phyloP scores from a whole-genome alignment of 2,113 vertebrate species.

The Brevimyrus niger region DNA sequence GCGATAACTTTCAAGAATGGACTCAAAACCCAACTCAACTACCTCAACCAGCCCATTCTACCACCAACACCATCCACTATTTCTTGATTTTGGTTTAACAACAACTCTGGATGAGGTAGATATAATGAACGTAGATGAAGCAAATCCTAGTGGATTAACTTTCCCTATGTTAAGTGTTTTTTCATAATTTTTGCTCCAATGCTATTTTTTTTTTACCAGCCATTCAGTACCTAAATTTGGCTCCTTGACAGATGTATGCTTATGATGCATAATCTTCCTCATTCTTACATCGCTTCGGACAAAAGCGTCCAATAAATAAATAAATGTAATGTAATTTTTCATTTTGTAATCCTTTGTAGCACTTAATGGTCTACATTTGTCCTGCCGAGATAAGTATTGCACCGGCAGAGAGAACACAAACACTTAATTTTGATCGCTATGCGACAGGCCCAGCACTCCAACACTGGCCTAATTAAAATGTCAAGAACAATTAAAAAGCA shows the following conservation, averaged over 20 bases:
- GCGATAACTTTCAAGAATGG: not conserved
- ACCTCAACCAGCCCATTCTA: not conserved
- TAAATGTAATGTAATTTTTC: not conserved
- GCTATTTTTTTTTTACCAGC: not conserved
- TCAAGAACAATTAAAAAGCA: not conserved
- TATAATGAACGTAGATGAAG: no score
- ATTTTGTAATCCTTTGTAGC: not conserved
- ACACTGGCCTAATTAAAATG: conserved; percentile 10
- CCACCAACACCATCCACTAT: not conserved
- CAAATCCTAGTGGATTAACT: not conserved
- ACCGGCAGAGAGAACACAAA: not conserved
- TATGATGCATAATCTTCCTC: not conserved
- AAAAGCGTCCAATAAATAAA: not conserved
- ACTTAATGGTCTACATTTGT: not conserved
- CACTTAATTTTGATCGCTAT: not conserved
- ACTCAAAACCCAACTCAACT: not conserved
- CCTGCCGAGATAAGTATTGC: not conserved
- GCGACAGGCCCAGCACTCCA: not conserved
- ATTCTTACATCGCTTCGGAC: not conserved
- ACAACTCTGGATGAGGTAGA: not conserved
- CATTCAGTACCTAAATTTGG: not conserved
- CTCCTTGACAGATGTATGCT: not conserved
- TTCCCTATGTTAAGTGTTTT: not conserved
- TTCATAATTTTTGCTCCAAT: not conserved
- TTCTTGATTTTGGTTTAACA: not conserved